Conservation (phyloP, 2,888 invertebrate species). For the Microctonus brassicae region DNA sequence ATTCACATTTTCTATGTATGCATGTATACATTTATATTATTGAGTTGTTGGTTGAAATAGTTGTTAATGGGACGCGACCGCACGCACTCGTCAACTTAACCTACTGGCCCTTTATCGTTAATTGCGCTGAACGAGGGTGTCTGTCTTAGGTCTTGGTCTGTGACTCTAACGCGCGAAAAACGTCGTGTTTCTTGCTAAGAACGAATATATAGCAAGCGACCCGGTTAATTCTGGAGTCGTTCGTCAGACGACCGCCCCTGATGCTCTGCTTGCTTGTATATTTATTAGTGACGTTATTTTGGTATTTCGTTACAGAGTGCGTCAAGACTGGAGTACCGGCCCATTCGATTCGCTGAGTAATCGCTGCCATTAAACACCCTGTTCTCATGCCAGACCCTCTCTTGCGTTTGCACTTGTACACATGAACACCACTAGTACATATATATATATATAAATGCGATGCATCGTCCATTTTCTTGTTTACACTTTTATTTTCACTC, state of each 20-base stretch:
- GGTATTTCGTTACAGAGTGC: slow-evolving; percentile 67
- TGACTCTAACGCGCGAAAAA: slow-evolving; percentile 17
- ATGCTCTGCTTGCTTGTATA: slow-evolving; percentile 52
- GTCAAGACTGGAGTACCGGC: slow-evolving; percentile 60
- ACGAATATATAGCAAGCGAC: slow-evolving; percentile 48
- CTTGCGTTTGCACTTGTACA: slow-evolving; percentile 29
- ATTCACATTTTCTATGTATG: too few species aligned
- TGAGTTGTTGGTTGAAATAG: not conserved
- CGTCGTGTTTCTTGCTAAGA: slow-evolving; percentile 10
- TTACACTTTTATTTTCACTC: slow-evolving; percentile 9
- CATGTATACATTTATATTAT: not conserved
- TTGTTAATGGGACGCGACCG: slow-evolving; percentile 12
- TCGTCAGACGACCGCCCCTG: slow-evolving; percentile 53
- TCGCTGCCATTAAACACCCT: slow-evolving; percentile 67
- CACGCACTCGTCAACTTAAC: slow-evolving; percentile 1
- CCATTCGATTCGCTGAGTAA: slow-evolving; percentile 69
- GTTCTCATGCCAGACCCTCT: slow-evolving; percentile 55
- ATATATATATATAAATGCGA: not conserved
- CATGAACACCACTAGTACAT: slow-evolving; percentile 20
- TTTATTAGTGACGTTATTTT: slow-evolving; percentile 69
- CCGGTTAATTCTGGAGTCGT: slow-evolving; percentile 67
- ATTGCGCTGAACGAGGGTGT: slow-evolving; percentile 1
- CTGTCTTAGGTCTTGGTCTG: not conserved
- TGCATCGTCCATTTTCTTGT: not conserved
- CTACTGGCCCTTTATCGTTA: slow-evolving; percentile 22